A percentile compares a stretch with the other conserved stretches of the same genome.
Evolutionary conservation across 2,888 invertebrate species (phyloP).

Genomic region (Eucera pruinosa): DNA sequence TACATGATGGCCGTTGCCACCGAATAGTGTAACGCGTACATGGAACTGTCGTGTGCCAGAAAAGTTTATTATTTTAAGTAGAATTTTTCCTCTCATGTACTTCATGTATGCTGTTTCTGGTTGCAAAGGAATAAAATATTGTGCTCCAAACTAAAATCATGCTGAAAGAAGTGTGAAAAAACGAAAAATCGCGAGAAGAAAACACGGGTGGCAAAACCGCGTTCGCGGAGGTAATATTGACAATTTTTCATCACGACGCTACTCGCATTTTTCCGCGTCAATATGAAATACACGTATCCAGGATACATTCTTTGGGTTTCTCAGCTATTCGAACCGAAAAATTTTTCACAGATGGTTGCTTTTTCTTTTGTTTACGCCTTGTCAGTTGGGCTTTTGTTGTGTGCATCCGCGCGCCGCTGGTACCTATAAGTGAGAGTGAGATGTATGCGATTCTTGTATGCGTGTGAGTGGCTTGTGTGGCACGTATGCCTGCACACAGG

Average conservation of each 20-base stretch:
- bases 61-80: slow-evolving; percentile 74
- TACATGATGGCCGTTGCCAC: slow-evolving; percentile 83
- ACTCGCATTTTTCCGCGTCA: slow-evolving; percentile 68
- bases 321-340: slow-evolving; percentile 37
- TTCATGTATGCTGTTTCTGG: slow-evolving; percentile 58
- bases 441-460: slow-evolving; percentile 66
- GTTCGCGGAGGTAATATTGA: slow-evolving; percentile 81
- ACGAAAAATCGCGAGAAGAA: slow-evolving; percentile 67
- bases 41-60: slow-evolving; percentile 76
- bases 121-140: slow-evolving; percentile 52
- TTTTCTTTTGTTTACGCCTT: slow-evolving; percentile 83
- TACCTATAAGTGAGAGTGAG: slow-evolving; percentile 70
- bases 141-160: slow-evolving; percentile 55
- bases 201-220: slow-evolving; percentile 80
- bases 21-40: slow-evolving; percentile 82
- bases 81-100: slow-evolving; percentile 62
- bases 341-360: slow-evolving; percentile 60
- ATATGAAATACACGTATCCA: slow-evolving; percentile 50
- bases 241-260: slow-evolving; percentile 80
- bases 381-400: slow-evolving; percentile 82
- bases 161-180: slow-evolving; percentile 50
- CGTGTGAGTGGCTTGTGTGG: slow-evolving; percentile 71
- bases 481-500: slow-evolving; percentile 72
- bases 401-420: slow-evolving; percentile 80
- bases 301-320: slow-evolving; percentile 47